Evolutionary conservation across 2,797 vertebrate species (phyloP), one percentile per base, ranked within the genome.

Genomic region (Neosilurus hyrtlii): DNA sequence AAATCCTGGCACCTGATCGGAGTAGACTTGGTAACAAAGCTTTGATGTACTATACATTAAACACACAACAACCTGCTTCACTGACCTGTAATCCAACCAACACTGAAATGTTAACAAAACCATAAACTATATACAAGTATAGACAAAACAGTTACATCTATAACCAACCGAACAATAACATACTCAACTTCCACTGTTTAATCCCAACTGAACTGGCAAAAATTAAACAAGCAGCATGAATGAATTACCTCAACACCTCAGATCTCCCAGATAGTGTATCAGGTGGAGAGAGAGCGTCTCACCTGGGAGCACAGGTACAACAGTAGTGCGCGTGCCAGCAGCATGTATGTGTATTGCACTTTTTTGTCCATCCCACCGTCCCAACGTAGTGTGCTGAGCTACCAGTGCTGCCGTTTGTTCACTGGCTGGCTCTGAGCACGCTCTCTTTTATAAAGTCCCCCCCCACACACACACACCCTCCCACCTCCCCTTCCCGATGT

Each of bases 371-470:
- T 87, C 80, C 80, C 57, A 82, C 59, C 51, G 80, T 75, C 82
- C 67, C 68, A 82, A 65, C 72, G 81, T 79, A 76, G 79, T 67
- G 86, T 59, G 82, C 76, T 82, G 86, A 85, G 90, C 88, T 86
- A 88, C 83, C 81, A 35, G 83, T 82, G 85, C 88, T 83, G 87
- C 85, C 89, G 89, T 92, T 91, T 89, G 89, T 90, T 91, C 72
- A 90, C 90, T 91, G 91, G 88, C 90, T 89, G 83, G 88, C 90
- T 88, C 84, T 74, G 83, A 59, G 57, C 86, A 81, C 83, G 82
- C 90, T 88, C 90, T 91, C 92, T 92, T 94, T 95, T 95, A 94
- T 94, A 93, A 94, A 92, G 94, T 94, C 89, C 86, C 9, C 9
- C 71, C 78, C 24, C 87, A 86, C 87, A 89, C 66, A 7, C 30